A percentile compares a stretch with the other conserved stretches of the same genome.
Conservation (phyloP, 2,797 vertebrate species). For the Sebastes alutus region DNA sequence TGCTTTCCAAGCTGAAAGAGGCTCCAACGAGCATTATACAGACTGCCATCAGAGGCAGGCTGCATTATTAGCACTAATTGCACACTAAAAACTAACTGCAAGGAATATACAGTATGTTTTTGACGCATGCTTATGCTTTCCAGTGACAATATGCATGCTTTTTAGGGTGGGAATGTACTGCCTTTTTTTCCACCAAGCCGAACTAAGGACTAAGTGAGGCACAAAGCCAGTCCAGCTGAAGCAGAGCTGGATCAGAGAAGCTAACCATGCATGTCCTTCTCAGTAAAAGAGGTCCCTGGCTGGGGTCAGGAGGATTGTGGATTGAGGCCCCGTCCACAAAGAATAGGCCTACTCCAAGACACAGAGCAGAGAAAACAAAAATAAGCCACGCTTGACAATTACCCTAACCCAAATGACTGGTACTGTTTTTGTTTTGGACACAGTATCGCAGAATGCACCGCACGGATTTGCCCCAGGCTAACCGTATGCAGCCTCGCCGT, state of each 20-base stretch:
- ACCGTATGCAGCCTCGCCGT: background rate
- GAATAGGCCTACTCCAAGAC: conserved; percentile 19
- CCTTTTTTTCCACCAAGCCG: background rate
- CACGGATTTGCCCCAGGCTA: conserved; percentile 7
- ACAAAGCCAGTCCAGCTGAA: conserved; percentile 12
- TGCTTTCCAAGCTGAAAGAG: background rate
- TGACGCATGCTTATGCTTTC: background rate
- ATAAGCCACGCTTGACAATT: conserved; percentile 29
- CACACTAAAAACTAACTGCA: conserved; percentile 1
- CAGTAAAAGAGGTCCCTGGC: conserved; percentile 23
- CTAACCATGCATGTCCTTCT: conserved; percentile 45
- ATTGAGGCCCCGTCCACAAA: conserved; percentile 39
- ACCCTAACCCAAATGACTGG: conserved; percentile 42
- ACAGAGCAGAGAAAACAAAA: conserved; percentile 18
- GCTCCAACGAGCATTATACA: background rate
- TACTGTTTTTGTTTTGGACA: conserved; percentile 27
- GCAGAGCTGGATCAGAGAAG: conserved; percentile 28
- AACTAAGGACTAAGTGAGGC: conserved; percentile 9
- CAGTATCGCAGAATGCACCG: background rate
- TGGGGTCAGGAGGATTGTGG: conserved; percentile 28
- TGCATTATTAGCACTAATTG: background rate
- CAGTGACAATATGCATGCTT: background rate
- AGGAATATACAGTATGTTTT: background rate
- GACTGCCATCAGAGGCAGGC: background rate
- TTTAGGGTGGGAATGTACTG: background rate